phyloP scores from a whole-genome alignment of 2,113 vertebrate genomes.

The Oryctolagus cuniculus region DNA sequence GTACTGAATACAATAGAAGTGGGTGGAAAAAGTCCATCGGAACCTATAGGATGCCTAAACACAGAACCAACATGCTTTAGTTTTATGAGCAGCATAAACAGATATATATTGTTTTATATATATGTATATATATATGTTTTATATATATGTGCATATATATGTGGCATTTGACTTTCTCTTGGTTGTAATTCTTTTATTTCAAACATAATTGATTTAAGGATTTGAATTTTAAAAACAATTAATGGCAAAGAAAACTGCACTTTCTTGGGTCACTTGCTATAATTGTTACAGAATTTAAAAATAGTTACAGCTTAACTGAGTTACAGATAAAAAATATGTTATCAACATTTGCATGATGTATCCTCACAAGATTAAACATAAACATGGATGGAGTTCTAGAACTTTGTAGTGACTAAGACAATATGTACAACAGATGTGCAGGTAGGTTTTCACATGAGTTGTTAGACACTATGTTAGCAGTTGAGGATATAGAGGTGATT shows the following conservation, averaged over 20 bases:
- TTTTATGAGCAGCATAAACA: no score
- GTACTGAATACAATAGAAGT: no score
- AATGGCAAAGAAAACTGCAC: background rate
- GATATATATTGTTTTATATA: no score
- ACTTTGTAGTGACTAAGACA: background rate
- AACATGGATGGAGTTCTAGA: background rate
- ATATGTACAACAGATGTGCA: no score
- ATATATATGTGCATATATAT: no score
- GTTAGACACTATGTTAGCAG: background rate
- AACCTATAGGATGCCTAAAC: no score
- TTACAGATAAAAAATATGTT: background rate
- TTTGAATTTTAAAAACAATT: background rate
- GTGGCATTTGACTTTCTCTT: background rate
- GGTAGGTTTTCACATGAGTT: background rate
- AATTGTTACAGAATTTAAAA: background rate
- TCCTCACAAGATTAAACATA: background rate
- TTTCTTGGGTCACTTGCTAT: background rate
- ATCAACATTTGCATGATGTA: background rate
- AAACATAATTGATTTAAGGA: background rate
- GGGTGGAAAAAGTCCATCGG: no score
- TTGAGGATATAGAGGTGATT: background rate
- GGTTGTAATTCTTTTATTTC: background rate
- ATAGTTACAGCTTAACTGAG: background rate
- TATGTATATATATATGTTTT: no score
- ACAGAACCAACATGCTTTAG: no score